Conservation (phyloP, 2,888 invertebrate species). For the Lasius fuliginosus region DNA sequence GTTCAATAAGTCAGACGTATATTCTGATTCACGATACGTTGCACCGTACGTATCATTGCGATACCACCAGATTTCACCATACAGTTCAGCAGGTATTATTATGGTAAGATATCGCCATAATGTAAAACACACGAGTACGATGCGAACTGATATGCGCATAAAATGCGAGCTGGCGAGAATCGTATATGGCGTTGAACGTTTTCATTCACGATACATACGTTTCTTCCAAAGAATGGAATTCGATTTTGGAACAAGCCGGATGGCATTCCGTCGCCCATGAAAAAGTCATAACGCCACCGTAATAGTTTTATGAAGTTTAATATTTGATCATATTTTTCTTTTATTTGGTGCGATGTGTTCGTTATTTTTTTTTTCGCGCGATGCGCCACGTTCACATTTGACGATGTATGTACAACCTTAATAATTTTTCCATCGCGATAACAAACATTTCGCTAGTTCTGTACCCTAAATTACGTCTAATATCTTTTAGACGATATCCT, state of each 20-base stretch:
- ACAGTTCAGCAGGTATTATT: not conserved
- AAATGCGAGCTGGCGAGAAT: not conserved
- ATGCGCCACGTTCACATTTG: not conserved
- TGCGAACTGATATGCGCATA: not conserved
- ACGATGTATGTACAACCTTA: not conserved
- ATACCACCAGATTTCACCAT: not conserved
- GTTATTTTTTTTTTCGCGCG: not conserved
- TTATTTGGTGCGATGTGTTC: not conserved
- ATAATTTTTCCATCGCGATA: slow-evolving; percentile 15
- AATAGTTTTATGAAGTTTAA: not conserved
- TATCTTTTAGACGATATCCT: slow-evolving; percentile 39
- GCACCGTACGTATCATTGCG: not conserved
- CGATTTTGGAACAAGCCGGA: not conserved
- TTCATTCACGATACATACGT: not conserved
- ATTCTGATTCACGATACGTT: slow-evolving; percentile 47
- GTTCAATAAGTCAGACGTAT: slow-evolving; percentile 44
- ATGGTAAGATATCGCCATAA: not conserved
- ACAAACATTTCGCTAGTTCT: slow-evolving; percentile 5
- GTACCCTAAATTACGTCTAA: slow-evolving; percentile 24
- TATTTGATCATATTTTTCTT: not conserved
- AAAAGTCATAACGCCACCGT: slow-evolving; percentile 1
- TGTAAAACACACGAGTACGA: not conserved
- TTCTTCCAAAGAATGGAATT: not conserved
- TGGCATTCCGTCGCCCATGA: not conserved
- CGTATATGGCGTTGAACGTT: not conserved